These are phyloP conservation scores for Eupithecia subfuscata DNA, from an alignment of 2,888 invertebrate species.

Conservation along the genomic window DNA sequence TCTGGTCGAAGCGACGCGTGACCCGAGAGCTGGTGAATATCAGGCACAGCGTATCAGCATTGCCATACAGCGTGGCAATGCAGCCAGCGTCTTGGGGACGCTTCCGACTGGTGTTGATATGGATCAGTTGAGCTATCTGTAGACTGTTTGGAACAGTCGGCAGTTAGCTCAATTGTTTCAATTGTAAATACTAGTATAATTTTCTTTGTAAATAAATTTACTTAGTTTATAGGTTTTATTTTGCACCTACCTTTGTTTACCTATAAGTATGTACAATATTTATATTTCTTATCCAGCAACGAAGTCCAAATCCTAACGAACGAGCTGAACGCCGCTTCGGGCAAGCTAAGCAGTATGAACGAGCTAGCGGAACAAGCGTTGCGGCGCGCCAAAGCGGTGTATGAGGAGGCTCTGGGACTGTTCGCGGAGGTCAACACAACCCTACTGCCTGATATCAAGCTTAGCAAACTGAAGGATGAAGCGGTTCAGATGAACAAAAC, in stretches of 20 bases:
- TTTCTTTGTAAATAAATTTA: no score
- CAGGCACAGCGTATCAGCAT: no score
- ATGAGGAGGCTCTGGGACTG: slow-evolving; percentile 91
- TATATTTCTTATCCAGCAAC: slow-evolving; percentile 71
- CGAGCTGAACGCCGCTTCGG: slow-evolving; percentile 87
- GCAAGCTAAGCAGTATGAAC: slow-evolving; percentile 87
- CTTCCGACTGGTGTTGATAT: no score
- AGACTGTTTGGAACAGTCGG: no score
- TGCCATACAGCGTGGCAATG: no score
- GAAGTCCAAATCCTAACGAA: slow-evolving; percentile 87
- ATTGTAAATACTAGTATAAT: no score
- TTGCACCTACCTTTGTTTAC: neutral
- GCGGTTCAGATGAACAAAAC: slow-evolving; percentile 88
- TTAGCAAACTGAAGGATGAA: slow-evolving; percentile 87
- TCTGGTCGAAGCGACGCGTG: no score
- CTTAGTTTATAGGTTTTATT: no score
- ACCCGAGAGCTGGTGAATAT: no score
- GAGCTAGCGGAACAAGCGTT: slow-evolving; percentile 89
- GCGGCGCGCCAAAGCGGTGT: slow-evolving; percentile 89
- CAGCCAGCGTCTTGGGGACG: no score
- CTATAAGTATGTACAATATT: neutral
- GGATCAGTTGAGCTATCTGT: no score
- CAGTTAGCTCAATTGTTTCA: no score
- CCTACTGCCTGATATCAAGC: slow-evolving; percentile 90
- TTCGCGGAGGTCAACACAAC: slow-evolving; percentile 92